Evolutionary conservation across 2,113 vertebrate genomes (phyloP), one percentile per base, ranked within the genome.

Genomic region (Ranitomeya variabilis): DNA sequence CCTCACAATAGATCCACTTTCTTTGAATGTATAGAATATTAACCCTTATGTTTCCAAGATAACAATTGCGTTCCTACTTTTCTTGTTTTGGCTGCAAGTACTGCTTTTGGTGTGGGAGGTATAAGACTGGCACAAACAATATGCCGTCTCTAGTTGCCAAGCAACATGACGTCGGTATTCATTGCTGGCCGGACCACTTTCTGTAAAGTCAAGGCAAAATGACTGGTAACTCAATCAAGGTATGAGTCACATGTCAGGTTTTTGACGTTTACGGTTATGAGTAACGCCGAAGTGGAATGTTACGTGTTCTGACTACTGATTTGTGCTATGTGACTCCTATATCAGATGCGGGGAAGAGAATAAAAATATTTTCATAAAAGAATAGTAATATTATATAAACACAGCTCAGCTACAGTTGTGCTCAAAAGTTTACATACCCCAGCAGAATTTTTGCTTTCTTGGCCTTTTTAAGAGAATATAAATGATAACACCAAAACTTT

Each of bases 141-240:
- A 26, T 26, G 45, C 66, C 62, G 54, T 69, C 45, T 67, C 7
- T 26, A 16, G 82, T 71, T 84, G 51, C 82, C 15, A 19, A 60
- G 69, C 69, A 85, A 85, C 54, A 21, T 85, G 83, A 85, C 54
- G 71, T 59, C 73, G 12, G 16, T 31, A 60, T 60, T 16, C 1
- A 8, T 73, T 74, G 52, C 54, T 60, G 45, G 83, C 83, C 59
- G 67, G 52, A 85, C 12, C 67, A 12, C 19, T 45, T 85, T 73
- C 67, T 76, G 57, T 57, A 78, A 60, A 76, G 85, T 86, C 85
- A 78, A 86, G 85, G 85, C 64, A 86, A 86, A 78, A 60, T 78
- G 21, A 86, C 62, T 86, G 62, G 57, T 78, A 64, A 21, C 14
- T 31, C 37, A 45, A 57, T 59, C 69, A 86, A 86, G 73, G 78